These are phyloP conservation scores for Clarias magur DNA, from an alignment of 2,113 vertebrate genomes.

Conservation along the genomic window DNA sequence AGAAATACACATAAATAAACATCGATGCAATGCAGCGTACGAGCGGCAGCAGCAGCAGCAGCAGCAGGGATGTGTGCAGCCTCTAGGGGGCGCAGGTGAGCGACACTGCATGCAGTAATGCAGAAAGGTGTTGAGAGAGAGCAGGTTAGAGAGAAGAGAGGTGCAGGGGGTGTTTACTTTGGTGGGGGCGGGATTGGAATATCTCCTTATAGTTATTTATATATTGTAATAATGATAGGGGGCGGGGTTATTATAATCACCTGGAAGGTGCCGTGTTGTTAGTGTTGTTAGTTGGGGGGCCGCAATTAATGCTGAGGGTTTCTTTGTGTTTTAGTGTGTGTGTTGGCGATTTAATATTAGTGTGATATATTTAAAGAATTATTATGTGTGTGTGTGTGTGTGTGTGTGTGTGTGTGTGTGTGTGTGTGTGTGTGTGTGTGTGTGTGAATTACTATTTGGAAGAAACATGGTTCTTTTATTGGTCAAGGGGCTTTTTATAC, in stretches of 20 bases:
- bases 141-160: conserved; percentile 21
- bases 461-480: too few relatives aligned
- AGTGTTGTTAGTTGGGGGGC: neutral
- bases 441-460: too few relatives aligned
- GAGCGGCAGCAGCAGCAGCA: conserved; percentile 52
- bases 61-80: conserved; percentile 61
- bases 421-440: conserved; percentile 7
- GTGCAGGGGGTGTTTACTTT: neutral
- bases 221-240: neutral
- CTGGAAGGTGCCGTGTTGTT: neutral
- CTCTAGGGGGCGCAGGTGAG: conserved; percentile 63
- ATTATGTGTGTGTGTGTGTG: neutral
- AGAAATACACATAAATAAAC: conserved; percentile 43
- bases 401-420: neutral
- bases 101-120: conserved; percentile 64
- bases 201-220: neutral
- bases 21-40: conserved; percentile 55
- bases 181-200: neutral
- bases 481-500: too few relatives aligned
- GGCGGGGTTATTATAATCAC: neutral
- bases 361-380: neutral
- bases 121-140: conserved; percentile 56
- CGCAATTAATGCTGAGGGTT: neutral
- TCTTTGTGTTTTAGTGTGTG: neutral
- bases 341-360: too few relatives aligned